Percentiles rank a stretch among this genome's conserved stretches.
Conservation (phyloP, 2,888 invertebrate species). For the Steinernema carpocapsae region DNA sequence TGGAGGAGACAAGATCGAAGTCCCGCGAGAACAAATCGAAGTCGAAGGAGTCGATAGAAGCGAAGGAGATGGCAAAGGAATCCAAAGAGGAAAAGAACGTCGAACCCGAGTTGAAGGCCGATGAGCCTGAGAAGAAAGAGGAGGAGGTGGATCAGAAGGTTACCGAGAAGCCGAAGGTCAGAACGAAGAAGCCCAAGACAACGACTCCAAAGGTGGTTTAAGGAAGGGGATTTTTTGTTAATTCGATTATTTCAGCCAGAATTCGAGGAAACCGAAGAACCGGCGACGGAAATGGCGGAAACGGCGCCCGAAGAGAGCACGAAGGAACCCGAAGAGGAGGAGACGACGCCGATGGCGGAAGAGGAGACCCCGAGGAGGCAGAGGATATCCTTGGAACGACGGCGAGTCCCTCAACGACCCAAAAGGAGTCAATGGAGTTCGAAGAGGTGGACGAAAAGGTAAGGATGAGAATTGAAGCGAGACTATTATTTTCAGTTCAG, state of each 20-base stretch:
- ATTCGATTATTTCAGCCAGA: neutral
- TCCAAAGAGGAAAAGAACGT: neutral
- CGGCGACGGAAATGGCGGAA: neutral
- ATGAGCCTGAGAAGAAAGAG: conserved; percentile 7
- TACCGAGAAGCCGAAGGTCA: conserved; percentile 20
- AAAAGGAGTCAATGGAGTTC: conserved; percentile 16
- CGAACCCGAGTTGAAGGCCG: neutral
- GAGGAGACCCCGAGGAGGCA: neutral
- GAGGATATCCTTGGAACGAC: conserved; percentile 16
- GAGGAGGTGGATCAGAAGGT: conserved; percentile 31
- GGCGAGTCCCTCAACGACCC: conserved; percentile 19
- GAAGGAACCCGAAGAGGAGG: conserved; percentile 9
- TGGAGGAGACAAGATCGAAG: conserved; percentile 22
- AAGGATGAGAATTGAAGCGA: neutral
- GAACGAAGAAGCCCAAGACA: conserved; percentile 18
- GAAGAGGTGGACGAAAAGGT: conserved; percentile 33
- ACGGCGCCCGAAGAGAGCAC: neutral
- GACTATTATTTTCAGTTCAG: neutral
- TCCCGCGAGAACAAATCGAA: conserved; percentile 25
- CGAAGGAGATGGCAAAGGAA: neutral
- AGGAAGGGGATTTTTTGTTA: neutral
- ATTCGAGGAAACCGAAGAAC: conserved; percentile 32
- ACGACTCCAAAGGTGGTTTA: conserved; percentile 4
- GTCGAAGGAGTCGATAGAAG: conserved; percentile 8
- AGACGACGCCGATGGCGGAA: neutral